Evolutionary conservation across 2,113 vertebrate genomes (phyloP).

Genomic region (Trematocara macrostoma): DNA sequence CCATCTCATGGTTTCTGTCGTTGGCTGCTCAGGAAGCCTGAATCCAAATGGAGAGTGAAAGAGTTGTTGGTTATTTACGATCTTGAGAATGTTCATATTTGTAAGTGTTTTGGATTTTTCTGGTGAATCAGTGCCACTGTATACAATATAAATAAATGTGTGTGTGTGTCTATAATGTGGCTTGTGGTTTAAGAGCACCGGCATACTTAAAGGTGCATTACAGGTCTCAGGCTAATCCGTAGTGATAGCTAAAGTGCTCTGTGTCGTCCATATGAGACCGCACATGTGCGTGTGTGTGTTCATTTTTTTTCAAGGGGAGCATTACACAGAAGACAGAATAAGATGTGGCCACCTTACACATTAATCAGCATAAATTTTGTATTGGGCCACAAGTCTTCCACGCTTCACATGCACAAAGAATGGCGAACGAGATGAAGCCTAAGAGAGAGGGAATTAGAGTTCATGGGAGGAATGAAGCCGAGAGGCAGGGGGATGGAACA

Average conservation of each 20-base stretch:
- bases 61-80: background rate
- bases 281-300: background rate
- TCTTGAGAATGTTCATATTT: background rate
- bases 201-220: conserved; percentile 88
- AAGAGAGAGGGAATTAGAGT: background rate
- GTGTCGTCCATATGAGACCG: conserved; percentile 75
- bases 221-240: conserved; percentile 87
- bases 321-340: conserved; percentile 64
- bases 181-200: conserved; percentile 79
- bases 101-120: background rate
- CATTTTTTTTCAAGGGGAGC: conserved; percentile 14
- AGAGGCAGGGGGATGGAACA: background rate
- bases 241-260: conserved; percentile 90
- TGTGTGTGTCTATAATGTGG: conserved; percentile 57
- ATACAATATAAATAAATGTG: background rate
- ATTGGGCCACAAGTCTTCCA: conserved; percentile 63
- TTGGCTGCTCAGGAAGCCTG: background rate
- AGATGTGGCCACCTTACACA: conserved; percentile 73
- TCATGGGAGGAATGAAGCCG: background rate
- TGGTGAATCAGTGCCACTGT: background rate
- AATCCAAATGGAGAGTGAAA: conserved; percentile 65
- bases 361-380: conserved; percentile 83
- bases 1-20: background rate
- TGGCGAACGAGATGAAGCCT: background rate
- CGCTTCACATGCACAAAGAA: conserved; percentile 43